A percentile compares a stretch with the other conserved stretches of the same genome.
Conservation (phyloP, 2,888 invertebrate species). For the Spilosoma lubricipeda region DNA sequence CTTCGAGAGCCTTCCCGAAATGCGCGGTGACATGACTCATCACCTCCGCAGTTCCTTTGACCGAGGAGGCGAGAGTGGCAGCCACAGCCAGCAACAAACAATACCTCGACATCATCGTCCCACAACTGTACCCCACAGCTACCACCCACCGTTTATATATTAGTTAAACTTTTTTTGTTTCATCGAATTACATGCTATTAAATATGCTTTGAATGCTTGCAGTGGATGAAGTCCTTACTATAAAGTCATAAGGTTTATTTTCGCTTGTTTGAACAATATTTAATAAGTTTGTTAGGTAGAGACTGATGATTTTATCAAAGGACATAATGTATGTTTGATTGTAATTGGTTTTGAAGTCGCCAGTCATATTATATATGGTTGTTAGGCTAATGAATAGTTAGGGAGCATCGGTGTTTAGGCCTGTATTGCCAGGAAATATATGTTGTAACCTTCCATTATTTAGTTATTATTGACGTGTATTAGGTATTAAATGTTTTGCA, state of each 20-base stretch:
- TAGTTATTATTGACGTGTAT: neutral
- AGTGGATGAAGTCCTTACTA: constrained; percentile 18
- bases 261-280: neutral
- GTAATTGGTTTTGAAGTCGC: constrained; percentile 41
- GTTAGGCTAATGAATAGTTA: constrained; percentile 44
- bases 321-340: constrained; percentile 42
- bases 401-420: constrained; percentile 5
- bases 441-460: constrained; percentile 10
- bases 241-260: constrained; percentile 20
- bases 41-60: constrained; percentile 72
- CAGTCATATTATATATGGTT: constrained; percentile 45
- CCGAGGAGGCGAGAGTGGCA: constrained; percentile 53
- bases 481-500: neutral
- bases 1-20: constrained; percentile 76
- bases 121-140: constrained; percentile 27
- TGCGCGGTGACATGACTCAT: constrained; percentile 83
- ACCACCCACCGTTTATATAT: constrained; percentile 50
- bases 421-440: constrained; percentile 2
- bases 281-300: neutral
- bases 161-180: constrained; percentile 53
- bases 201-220: constrained; percentile 13
- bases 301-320: constrained; percentile 44
- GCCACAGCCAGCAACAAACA: constrained; percentile 51
- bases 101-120: constrained; percentile 39
- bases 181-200: constrained; percentile 48